Percentiles rank a stretch among this genome's conserved stretches.
These are phyloP conservation scores for Cotesia glomerata DNA, from an alignment of 1,140 invertebrate species.

Conservation along the genomic window DNA sequence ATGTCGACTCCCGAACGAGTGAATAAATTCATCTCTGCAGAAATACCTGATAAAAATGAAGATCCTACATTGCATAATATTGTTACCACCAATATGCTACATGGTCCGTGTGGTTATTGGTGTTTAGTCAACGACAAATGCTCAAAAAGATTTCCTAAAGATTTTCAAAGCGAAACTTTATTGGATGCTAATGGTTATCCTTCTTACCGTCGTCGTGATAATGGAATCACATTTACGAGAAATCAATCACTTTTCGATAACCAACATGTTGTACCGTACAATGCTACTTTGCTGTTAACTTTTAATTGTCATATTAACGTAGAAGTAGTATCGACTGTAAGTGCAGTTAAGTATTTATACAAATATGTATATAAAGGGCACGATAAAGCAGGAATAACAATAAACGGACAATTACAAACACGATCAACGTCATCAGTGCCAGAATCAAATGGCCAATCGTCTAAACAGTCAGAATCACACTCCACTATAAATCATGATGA, in stretches of 20 bases:
- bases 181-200: constrained; percentile 19
- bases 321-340: constrained; percentile 19
- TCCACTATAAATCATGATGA: not conserved
- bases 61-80: constrained; percentile 15
- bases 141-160: constrained; percentile 42
- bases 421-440: no score
- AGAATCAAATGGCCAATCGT: not conserved
- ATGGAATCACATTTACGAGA: not conserved
- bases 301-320: constrained; percentile 30
- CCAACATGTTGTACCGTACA: constrained; percentile 22
- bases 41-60: constrained; percentile 25
- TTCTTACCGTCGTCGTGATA: constrained; percentile 6
- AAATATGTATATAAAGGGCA: constrained; percentile 24
- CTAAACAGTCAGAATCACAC: not conserved
- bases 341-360: constrained; percentile 21
- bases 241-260: constrained; percentile 14
- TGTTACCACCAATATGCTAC: constrained; percentile 35
- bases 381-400: not conserved
- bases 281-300: constrained; percentile 10
- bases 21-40: constrained; percentile 31
- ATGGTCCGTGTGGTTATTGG: constrained; percentile 47
- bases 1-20: constrained; percentile 12
- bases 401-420: not conserved
- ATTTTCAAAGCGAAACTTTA: not conserved
- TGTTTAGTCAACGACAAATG: constrained; percentile 38